A percentile compares a stretch with the other conserved stretches of the same genome.
Conservation (phyloP, 92 coral and sea anemone species). For the Phenganax stokvisi region DNA sequence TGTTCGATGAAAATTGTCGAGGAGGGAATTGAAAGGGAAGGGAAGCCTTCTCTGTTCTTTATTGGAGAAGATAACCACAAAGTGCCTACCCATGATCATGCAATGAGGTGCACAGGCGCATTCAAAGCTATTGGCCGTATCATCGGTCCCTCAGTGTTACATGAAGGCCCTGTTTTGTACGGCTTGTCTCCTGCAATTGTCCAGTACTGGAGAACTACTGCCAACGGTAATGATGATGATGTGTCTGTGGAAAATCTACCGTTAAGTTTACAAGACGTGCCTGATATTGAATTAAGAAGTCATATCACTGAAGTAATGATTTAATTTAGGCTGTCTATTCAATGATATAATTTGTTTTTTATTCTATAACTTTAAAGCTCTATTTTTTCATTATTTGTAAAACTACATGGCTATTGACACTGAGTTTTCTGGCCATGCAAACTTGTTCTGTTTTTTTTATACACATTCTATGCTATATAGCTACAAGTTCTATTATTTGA, state of each 20-base stretch:
- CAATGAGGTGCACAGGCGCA: slow-evolving; percentile 14
- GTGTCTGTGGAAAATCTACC: not conserved
- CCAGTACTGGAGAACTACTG: not conserved
- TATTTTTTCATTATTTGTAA: too few species aligned
- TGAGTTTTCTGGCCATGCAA: too few species aligned
- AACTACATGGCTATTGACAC: too few species aligned
- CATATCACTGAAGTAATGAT: not conserved
- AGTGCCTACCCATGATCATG: slow-evolving; percentile 11
- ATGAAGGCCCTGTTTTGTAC: slow-evolving; percentile 3
- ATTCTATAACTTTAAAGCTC: too few species aligned
- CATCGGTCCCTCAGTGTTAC: slow-evolving; percentile 15
- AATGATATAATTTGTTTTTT: too few species aligned
- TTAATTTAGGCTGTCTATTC: not conserved
- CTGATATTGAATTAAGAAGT: slow-evolving; percentile 1
- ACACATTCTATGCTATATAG: too few species aligned
- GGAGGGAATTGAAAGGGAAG: not conserved
- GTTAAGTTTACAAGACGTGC: slow-evolving; percentile 3
- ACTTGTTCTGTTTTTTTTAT: too few species aligned
- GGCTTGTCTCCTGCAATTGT: slow-evolving; percentile 14
- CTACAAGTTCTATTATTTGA: too few species aligned
- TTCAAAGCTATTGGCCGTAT: slow-evolving; percentile 12
- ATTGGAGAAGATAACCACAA: not conserved
- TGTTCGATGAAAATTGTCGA: slow-evolving; percentile 8
- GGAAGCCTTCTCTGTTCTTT: not conserved
- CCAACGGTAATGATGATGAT: slow-evolving; percentile 11